These are phyloP conservation scores for Dicaeum eximium DNA, from an alignment of 2,113 vertebrate genomes.

Conservation along the genomic window DNA sequence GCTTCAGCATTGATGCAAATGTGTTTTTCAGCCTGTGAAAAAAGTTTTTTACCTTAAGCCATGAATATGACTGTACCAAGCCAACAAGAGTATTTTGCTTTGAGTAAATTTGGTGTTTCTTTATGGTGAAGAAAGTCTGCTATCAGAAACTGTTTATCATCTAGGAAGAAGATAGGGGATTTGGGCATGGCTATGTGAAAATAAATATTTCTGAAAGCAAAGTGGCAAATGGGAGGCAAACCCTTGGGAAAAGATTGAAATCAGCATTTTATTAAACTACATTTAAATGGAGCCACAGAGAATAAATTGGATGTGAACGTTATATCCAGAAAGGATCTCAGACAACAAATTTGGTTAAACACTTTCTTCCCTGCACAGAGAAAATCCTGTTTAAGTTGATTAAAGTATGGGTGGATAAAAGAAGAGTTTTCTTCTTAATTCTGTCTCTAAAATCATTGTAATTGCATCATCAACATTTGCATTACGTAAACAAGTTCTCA, in stretches of 20 bases:
- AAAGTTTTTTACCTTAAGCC: neutral
- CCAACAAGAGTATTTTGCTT: neutral
- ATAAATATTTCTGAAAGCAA: neutral
- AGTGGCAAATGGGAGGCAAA: conserved; percentile 9
- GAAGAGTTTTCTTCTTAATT: neutral
- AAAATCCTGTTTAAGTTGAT: neutral
- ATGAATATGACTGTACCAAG: neutral
- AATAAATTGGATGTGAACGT: neutral
- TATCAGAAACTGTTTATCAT: neutral
- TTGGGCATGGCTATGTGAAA: neutral
- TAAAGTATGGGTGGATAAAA: conserved; percentile 43
- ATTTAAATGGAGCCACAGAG: neutral
- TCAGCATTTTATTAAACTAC: conserved; percentile 33
- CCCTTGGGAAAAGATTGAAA: conserved; percentile 33
- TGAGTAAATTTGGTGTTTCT: neutral
- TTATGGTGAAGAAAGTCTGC: neutral
- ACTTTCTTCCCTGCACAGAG: neutral
- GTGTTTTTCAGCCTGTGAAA: neutral
- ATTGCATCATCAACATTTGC: neutral
- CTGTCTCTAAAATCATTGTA: conserved; percentile 3
- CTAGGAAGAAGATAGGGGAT: neutral
- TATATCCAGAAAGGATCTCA: conserved; percentile 4
- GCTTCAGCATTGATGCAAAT: neutral
- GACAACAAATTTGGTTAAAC: conserved; percentile 11
- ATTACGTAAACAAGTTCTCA: neutral